A percentile compares a stretch with the other conserved stretches of the same genome.
phyloP scores from a whole-genome alignment of 2,113 vertebrate species.

The Spilogale gracilis region DNA sequence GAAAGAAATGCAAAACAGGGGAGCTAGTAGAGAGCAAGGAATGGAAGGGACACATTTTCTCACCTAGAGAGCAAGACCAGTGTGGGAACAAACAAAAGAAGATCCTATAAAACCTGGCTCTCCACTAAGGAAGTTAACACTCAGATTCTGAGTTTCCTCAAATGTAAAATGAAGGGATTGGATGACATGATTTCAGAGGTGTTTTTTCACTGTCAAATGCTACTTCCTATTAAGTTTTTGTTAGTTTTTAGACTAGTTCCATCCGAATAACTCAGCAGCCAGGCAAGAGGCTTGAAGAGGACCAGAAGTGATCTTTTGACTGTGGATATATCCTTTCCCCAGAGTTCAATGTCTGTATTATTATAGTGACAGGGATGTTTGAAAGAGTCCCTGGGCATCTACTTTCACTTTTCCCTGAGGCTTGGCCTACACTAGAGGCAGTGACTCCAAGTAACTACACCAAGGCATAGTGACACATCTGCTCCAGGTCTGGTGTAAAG shows the following conservation, averaged over 20 bases:
- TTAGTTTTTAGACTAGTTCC: background rate
- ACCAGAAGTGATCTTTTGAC: background rate
- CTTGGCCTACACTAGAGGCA: background rate
- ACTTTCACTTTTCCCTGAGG: background rate
- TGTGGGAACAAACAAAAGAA: background rate
- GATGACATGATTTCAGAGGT: background rate
- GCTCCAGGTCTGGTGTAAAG: background rate
- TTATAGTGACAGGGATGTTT: background rate
- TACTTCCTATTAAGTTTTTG: background rate
- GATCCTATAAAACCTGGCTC: background rate
- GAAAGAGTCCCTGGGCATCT: background rate
- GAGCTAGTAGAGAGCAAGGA: background rate
- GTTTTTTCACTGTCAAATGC: background rate
- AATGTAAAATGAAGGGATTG: background rate
- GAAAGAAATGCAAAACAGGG: conserved; percentile 28
- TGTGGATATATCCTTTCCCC: background rate
- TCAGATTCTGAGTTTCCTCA: background rate
- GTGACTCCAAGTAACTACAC: background rate
- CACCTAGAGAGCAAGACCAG: background rate
- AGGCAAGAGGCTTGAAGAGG: background rate
- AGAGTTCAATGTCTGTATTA: background rate
- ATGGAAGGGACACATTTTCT: background rate
- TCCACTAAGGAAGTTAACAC: background rate
- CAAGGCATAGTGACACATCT: background rate
- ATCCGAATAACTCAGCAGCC: background rate